phyloP scores from a whole-genome alignment of 2,888 invertebrate genomes.

The Halictus quadricinctus region DNA sequence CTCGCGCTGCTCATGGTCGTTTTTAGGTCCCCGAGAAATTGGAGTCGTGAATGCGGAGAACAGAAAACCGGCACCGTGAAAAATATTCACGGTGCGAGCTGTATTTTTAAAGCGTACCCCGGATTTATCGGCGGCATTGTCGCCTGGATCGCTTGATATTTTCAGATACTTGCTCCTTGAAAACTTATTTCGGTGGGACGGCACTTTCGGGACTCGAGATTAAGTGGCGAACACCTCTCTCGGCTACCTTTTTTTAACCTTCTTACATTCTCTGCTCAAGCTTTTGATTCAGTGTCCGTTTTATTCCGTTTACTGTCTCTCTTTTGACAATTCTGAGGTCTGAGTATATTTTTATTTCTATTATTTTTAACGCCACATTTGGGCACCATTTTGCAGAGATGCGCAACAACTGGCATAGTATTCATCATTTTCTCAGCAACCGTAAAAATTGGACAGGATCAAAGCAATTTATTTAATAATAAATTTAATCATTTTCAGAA shows the following conservation, averaged over 20 bases:
- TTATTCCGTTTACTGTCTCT: not conserved
- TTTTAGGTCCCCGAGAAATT: slow-evolving; percentile 50
- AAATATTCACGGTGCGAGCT: slow-evolving; percentile 33
- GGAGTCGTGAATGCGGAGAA: slow-evolving; percentile 33
- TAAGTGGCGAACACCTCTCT: not conserved
- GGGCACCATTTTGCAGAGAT: not conserved
- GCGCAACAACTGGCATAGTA: too few species aligned
- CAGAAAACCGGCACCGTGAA: slow-evolving; percentile 31
- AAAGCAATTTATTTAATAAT: not conserved
- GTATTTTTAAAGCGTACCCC: slow-evolving; percentile 49
- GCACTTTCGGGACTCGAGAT: not conserved
- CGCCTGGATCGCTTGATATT: slow-evolving; percentile 36
- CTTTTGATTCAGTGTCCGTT: not conserved
- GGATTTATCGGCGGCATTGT: slow-evolving; percentile 54
- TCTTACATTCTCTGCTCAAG: not conserved
- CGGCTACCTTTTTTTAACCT: not conserved
- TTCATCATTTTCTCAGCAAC: too few species aligned
- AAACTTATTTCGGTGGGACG: slow-evolving; percentile 10
- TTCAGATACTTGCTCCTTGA: slow-evolving; percentile 26
- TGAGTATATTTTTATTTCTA: not conserved
- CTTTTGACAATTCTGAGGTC: not conserved
- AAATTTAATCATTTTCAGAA: not conserved
- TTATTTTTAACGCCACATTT: not conserved
- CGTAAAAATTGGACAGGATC: not conserved
- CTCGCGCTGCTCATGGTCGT: slow-evolving; percentile 15